Conservation (phyloP, 2,797 vertebrate genomes). For the Pantherophis alleghaniensis region DNA sequence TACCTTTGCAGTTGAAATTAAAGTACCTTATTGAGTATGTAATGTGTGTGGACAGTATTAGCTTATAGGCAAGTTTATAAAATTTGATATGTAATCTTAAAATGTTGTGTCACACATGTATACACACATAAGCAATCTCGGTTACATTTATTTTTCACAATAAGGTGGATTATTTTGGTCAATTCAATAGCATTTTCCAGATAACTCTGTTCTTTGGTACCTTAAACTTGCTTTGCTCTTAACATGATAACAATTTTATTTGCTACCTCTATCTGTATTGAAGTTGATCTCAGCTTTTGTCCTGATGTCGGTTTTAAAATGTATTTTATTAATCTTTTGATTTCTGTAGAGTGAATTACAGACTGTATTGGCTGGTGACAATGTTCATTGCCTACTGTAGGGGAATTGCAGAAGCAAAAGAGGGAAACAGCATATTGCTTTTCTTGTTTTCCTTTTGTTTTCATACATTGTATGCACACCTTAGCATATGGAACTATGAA, state of each 20-base stretch:
- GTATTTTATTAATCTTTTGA: conserved; percentile 32
- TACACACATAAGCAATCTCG: conserved; percentile 44
- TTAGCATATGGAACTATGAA: conserved; percentile 53
- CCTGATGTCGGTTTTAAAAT: background rate
- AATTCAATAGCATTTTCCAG: conserved; percentile 65
- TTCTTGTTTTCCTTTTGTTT: conserved; percentile 24
- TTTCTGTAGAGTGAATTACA: conserved; percentile 26
- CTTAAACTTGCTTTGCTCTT: conserved; percentile 37
- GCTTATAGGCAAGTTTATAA: conserved; percentile 55
- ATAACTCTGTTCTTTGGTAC: conserved; percentile 55
- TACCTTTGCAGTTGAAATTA: conserved; percentile 51
- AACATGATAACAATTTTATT: conserved; percentile 43
- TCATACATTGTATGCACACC: conserved; percentile 38
- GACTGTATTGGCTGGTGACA: background rate
- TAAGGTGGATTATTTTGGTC: conserved; percentile 42
- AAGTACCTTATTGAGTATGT: conserved; percentile 47
- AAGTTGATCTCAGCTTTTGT: conserved; percentile 24
- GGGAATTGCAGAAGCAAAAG: background rate
- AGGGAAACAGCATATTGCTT: background rate
- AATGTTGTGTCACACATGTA: conserved; percentile 67
- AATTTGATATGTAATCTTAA: conserved; percentile 66
- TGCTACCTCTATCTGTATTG: conserved; percentile 18
- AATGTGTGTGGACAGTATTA: conserved; percentile 62
- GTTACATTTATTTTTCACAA: conserved; percentile 54
- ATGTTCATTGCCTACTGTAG: background rate